A percentile compares a stretch with the other conserved stretches of the same genome.
phyloP scores from a whole-genome alignment of 2,797 vertebrate genomes.

The Falco cherrug region DNA sequence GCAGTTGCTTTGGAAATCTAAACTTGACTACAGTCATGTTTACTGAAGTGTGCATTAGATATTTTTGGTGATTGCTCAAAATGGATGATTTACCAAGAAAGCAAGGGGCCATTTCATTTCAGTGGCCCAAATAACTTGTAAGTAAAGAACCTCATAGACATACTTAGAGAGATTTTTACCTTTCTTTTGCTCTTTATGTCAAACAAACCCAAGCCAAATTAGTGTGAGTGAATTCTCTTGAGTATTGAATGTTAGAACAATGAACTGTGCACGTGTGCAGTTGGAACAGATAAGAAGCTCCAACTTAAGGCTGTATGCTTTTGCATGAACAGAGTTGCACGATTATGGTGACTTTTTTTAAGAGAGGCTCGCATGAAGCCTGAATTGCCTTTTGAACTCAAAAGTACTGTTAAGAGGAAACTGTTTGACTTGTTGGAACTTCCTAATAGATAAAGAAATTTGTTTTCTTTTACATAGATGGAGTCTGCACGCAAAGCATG shows the following conservation, averaged over 20 bases:
- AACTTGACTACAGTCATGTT: background rate
- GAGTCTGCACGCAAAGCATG: slow-evolving; percentile 98
- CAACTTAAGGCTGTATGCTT: slow-evolving; percentile 39
- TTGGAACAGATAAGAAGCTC: slow-evolving; percentile 27
- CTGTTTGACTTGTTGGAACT: background rate
- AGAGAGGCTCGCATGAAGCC: slow-evolving; percentile 65
- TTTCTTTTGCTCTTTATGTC: slow-evolving; percentile 33
- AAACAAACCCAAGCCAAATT: slow-evolving; percentile 5
- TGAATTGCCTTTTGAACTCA: slow-evolving; percentile 14
- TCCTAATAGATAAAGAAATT: slow-evolving; percentile 23
- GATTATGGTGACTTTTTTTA: background rate
- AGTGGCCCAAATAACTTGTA: background rate
- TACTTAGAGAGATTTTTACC: background rate
- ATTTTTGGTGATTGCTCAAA: background rate
- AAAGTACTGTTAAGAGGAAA: background rate
- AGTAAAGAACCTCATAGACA: background rate
- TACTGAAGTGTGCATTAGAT: background rate
- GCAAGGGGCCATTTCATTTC: background rate
- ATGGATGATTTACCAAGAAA: background rate
- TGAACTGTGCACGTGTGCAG: slow-evolving; percentile 25
- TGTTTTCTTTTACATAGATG: slow-evolving; percentile 83
- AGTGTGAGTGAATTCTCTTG: background rate
- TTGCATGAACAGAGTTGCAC: slow-evolving; percentile 69
- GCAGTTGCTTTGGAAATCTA: background rate
- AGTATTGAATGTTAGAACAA: background rate